Evolutionary conservation across 2,113 vertebrate genomes (phyloP).

Genomic region (Phalacrocorax brasilianus): DNA sequence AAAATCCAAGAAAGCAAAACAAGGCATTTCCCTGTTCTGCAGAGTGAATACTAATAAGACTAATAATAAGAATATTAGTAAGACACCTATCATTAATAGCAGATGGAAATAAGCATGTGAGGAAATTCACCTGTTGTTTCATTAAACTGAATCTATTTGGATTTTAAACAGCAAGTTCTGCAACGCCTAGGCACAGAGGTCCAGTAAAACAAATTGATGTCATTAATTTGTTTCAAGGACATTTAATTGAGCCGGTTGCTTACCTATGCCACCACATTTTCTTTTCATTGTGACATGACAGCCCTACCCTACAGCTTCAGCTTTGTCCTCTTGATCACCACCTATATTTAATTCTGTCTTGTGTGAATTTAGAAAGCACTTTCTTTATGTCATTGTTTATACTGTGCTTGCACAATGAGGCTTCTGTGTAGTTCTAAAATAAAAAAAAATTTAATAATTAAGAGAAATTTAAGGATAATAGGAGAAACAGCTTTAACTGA

Average conservation of each 20-base stretch:
- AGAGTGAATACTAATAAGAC: background rate
- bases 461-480: background rate
- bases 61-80: background rate
- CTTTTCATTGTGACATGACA: background rate
- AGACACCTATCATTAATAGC: background rate
- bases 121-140: background rate
- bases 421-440: background rate
- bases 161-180: background rate
- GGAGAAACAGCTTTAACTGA: background rate
- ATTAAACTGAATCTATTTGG: background rate
- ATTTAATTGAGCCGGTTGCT: background rate
- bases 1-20: background rate
- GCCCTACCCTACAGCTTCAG: background rate
- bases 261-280: background rate
- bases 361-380: background rate
- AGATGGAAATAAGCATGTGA: background rate
- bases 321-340: background rate
- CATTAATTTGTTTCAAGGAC: background rate
- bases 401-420: background rate
- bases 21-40: background rate
- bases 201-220: background rate
- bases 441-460: background rate
- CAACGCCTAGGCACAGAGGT: background rate
- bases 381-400: background rate
- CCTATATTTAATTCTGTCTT: background rate